A percentile compares a stretch with the other conserved stretches of the same genome.
phyloP scores from a whole-genome alignment of 2,888 invertebrate genomes.

The Andrena trimmerana region DNA sequence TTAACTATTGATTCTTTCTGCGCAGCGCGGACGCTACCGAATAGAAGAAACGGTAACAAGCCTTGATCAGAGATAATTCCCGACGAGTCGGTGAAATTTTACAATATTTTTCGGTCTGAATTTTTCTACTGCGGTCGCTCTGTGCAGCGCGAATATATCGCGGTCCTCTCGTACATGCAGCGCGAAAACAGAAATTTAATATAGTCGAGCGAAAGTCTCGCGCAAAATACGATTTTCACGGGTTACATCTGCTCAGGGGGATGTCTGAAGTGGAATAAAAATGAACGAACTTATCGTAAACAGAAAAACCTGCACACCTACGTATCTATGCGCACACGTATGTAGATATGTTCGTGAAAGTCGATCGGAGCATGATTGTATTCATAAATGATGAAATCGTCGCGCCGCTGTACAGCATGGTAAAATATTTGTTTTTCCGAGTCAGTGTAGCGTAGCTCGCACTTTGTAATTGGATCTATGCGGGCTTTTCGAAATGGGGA shows the following conservation, averaged over 20 bases:
- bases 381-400: not conserved
- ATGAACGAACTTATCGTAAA: not conserved
- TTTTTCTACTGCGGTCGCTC: conserved; percentile 2
- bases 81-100: conserved; percentile 5
- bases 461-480: conserved; percentile 14
- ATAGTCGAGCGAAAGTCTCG: conserved; percentile 3
- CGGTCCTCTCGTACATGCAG: not conserved
- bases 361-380: not conserved
- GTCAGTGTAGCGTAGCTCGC: not conserved
- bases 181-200: conserved; percentile 32
- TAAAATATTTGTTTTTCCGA: conserved; percentile 2
- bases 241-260: not conserved
- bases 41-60: not conserved
- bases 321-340: no score
- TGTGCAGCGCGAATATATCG: not conserved
- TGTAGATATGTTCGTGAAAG: no score
- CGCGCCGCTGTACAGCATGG: not conserved
- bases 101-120: conserved; percentile 1
- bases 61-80: conserved; percentile 18
- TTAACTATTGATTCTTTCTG: conserved; percentile 26
- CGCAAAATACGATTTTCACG: conserved; percentile 8
- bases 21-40: not conserved
- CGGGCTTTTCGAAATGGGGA: not conserved
- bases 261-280: not conserved
- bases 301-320: not conserved